These are phyloP conservation scores for Tyrophagus putrescentiae DNA, from an alignment of 1,140 invertebrate species.

Conservation along the genomic window DNA sequence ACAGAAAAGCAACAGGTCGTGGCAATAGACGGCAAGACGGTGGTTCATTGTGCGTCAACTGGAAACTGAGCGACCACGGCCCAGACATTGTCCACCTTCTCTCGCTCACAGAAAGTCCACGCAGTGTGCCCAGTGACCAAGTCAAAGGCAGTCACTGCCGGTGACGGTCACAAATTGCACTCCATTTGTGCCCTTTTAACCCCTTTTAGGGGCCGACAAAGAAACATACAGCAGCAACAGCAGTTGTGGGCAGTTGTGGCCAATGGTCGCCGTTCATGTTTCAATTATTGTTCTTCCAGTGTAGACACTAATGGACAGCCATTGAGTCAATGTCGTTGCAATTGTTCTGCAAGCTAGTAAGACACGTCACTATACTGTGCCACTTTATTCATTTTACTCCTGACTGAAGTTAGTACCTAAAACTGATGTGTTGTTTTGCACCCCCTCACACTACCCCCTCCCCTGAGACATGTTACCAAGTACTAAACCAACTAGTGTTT, in stretches of 20 bases:
- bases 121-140: too few relatives aligned
- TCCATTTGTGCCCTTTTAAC: slow-evolving; percentile 15
- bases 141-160: too few relatives aligned
- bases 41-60: too few relatives aligned
- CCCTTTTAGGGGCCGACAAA: slow-evolving; percentile 12
- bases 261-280: background rate
- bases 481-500: too few relatives aligned
- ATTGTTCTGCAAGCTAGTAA: too few relatives aligned
- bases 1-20: too few relatives aligned
- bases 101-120: background rate
- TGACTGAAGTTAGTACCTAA: too few relatives aligned
- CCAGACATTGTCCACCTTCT: background rate
- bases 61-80: background rate
- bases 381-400: too few relatives aligned
- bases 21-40: too few relatives aligned
- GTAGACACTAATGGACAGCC: background rate
- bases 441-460: background rate
- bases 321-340: background rate
- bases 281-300: background rate
- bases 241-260: background rate
- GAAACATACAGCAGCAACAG: background rate
- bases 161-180: slow-evolving; percentile 14
- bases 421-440: background rate
- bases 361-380: too few relatives aligned
- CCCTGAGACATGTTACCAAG: too few relatives aligned